These are phyloP conservation scores for Nomada hirtipes DNA, from an alignment of 2,888 invertebrate species.

Conservation along the genomic window DNA sequence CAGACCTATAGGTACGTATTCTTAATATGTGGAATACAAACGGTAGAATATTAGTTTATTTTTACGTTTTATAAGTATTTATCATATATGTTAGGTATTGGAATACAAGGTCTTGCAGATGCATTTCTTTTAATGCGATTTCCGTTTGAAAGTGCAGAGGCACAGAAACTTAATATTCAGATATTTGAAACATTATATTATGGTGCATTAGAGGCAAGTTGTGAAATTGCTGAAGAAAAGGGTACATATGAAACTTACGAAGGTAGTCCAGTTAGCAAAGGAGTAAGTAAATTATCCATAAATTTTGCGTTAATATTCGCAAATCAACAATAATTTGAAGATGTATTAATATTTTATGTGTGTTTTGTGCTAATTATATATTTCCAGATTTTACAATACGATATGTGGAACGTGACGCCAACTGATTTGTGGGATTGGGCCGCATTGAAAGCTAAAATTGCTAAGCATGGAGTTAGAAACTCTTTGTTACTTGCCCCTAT, in stretches of 20 bases:
- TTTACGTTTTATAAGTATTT: conserved; percentile 7
- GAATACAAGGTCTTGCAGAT: conserved; percentile 99
- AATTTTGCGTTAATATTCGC: not conserved
- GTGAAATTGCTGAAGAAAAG: conserved; percentile 93
- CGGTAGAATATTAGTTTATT: not conserved
- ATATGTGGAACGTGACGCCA: conserved; percentile 98
- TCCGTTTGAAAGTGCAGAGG: conserved; percentile 96
- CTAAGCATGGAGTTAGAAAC: conserved; percentile 95
- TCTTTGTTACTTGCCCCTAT: conserved; percentile 97
- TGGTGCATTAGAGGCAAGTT: conserved; percentile 98
- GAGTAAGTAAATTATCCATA: conserved; percentile 84
- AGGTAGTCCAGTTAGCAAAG: conserved; percentile 97
- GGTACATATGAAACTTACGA: conserved; percentile 96
- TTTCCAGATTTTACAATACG: conserved; percentile 93
- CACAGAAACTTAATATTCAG: conserved; percentile 94
- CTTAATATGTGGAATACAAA: conserved; percentile 6
- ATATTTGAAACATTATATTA: conserved; percentile 99
- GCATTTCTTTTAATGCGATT: conserved; percentile 96
- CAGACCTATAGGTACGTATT: conserved; percentile 89
- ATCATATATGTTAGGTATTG: conserved; percentile 87
- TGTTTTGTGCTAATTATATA: not conserved
- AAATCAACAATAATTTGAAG: not conserved
- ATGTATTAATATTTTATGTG: too few relatives aligned
- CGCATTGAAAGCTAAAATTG: conserved; percentile 92
- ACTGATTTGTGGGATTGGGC: conserved; percentile 96